Evolutionary conservation across 1,140 invertebrate species (phyloP).

Genomic region (Polyergus mexicanus): DNA sequence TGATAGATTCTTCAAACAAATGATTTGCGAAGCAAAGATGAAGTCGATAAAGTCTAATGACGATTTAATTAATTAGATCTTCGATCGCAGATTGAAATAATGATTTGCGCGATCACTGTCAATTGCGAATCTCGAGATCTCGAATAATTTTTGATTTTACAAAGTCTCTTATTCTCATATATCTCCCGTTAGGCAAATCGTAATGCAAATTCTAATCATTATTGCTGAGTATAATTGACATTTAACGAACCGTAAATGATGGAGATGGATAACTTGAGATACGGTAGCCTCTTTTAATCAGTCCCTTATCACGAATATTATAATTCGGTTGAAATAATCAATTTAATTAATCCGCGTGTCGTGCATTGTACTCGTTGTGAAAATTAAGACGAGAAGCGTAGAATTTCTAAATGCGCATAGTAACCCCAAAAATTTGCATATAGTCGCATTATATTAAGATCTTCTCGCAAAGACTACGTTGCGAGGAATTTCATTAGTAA

Average conservation of each 20-base stretch:
- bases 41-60: background rate
- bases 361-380: slow-evolving; percentile 21
- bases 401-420: slow-evolving; percentile 44
- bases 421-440: slow-evolving; percentile 63
- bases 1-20: slow-evolving; percentile 26
- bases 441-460: slow-evolving; percentile 61
- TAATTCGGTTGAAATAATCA: background rate
- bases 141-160: slow-evolving; percentile 8
- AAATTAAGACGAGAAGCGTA: slow-evolving; percentile 39
- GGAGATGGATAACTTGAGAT: background rate
- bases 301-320: background rate
- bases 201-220: background rate
- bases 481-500: slow-evolving; percentile 62
- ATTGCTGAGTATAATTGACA: background rate
- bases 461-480: slow-evolving; percentile 30
- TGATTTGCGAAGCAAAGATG: background rate
- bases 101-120: background rate
- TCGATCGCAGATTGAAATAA: background rate
- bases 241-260: background rate
- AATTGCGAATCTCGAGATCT: background rate
- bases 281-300: background rate
- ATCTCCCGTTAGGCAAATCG: background rate
- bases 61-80: slow-evolving; percentile 11
- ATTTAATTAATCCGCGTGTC: slow-evolving; percentile 12
- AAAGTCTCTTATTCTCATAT: background rate